Percentiles rank a stretch among this genome's conserved stretches.
Conservation (phyloP, 2,888 invertebrate species). For the Petrophora chlorosata region DNA sequence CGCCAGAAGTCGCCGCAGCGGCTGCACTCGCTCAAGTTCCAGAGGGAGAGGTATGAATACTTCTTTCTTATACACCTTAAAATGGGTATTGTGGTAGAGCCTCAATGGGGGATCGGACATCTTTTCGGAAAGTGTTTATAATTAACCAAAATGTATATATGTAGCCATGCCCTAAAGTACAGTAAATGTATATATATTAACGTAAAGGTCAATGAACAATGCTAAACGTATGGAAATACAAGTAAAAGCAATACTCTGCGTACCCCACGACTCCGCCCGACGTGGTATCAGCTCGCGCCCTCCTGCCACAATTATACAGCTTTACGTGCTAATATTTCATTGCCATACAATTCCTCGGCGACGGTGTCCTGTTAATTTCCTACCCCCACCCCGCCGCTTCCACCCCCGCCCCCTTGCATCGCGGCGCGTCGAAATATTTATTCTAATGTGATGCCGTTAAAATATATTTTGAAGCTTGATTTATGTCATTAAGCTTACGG, state of each 20-base stretch:
- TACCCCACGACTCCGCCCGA: neutral
- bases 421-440: slow-evolving; percentile 9
- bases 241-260: neutral
- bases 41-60: slow-evolving; percentile 92
- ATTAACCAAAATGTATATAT: no score
- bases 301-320: slow-evolving; percentile 1
- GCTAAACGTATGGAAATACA: neutral
- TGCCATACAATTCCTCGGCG: slow-evolving; percentile 13
- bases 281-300: neutral
- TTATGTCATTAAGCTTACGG: slow-evolving; percentile 10
- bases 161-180: no score
- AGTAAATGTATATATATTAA: no score
- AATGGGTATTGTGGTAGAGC: no score
- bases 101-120: no score
- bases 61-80: neutral
- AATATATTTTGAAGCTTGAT: slow-evolving; percentile 15
- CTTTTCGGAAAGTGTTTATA: no score
- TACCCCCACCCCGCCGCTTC: neutral
- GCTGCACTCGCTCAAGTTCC: slow-evolving; percentile 98
- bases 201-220: no score
- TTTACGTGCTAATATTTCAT: slow-evolving; percentile 22
- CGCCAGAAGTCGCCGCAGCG: slow-evolving; percentile 96
- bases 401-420: neutral
- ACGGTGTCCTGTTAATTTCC: slow-evolving; percentile 1
- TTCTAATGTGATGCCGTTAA: slow-evolving; percentile 22